Base-by-base conservation (phyloP, 2,888 invertebrate genomes). In the Arctia plantaginis region DNA sequence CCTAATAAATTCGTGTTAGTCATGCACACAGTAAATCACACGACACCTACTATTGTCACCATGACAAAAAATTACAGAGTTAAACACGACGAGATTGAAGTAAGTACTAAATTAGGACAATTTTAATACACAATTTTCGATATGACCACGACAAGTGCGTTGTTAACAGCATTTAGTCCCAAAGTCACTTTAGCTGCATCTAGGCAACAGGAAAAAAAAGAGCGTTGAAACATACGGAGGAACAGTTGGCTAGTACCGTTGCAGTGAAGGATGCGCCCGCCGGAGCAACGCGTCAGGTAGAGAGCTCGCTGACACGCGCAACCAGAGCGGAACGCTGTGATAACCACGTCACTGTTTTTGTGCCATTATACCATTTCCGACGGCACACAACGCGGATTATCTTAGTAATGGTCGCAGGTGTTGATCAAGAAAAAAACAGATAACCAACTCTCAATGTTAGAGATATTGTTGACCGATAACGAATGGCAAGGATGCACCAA, bases 281-380 rank as follows among this genome's bases (percentile, higher is more conserved):
- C 18, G n/a, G 67, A 3, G 51, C 27, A 59, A 44, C 27, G 33
- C 83, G 80, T 75, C 85, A 76, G 79, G 74, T 77, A 85, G 85
- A 85, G 85, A 85, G 85, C 81, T 80, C 77, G 85, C 89, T 88
- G 89, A 89, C 90, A 85, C 86, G 83, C 82, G 78, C 87, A 90
- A 90, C 76, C 89, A 90, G 91, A 90, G 87, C 90, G 90, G 87
- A 89, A 90, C 91, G 89, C 86, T 30, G 80, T 86, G 86, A 87
- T 88, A 87, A 85, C 89, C 85, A 83, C 86, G 79, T 85, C 79
- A 74, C 79, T 82, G 84, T 84, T 83, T 83, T 80, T 82, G 84
- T 83, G 83, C 82, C 83, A 84, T 85, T 87, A 85, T 85, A 84
- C 82, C 81, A 86, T 82, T 82, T 84, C 87, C 82, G 85, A 80